Evolutionary conservation across 2,888 invertebrate species (phyloP).

Genomic region (Temnothorax unifasciatus): DNA sequence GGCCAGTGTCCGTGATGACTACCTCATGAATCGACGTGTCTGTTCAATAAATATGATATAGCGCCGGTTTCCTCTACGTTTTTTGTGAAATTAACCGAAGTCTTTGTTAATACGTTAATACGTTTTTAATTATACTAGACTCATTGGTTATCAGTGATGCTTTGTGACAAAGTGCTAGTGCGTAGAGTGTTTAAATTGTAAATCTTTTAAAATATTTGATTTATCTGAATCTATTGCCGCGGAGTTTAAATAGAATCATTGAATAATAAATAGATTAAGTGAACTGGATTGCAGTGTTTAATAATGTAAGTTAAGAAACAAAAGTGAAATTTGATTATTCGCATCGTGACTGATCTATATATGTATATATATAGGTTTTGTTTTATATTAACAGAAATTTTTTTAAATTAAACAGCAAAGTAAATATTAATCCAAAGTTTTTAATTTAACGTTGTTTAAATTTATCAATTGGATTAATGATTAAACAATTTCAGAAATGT

Average conservation of each 20-base stretch:
- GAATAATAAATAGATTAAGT: conserved; percentile 10
- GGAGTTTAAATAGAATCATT: neutral
- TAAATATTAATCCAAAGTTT: conserved; percentile 5
- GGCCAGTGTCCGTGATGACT: conserved; percentile 80
- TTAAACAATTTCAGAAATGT: conserved; percentile 2
- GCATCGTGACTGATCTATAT: neutral
- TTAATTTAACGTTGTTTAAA: neutral
- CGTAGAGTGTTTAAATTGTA: neutral
- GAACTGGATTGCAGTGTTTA: neutral
- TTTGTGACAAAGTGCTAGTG: neutral
- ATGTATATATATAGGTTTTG: too few relatives aligned
- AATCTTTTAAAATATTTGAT: neutral
- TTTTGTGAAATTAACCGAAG: neutral
- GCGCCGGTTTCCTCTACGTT: neutral
- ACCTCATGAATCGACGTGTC: conserved; percentile 71
- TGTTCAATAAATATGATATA: conserved; percentile 16
- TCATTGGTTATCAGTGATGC: neutral
- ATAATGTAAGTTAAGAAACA: conserved; percentile 4
- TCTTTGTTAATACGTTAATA: neutral
- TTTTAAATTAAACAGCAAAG: neutral
- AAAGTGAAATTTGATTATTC: conserved; percentile 13
- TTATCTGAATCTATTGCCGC: neutral
- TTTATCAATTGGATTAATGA: neutral
- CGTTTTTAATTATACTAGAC: neutral
- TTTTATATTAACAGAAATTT: neutral